Conservation (phyloP, 1,140 invertebrate species). For the Drosophila serrata region DNA sequence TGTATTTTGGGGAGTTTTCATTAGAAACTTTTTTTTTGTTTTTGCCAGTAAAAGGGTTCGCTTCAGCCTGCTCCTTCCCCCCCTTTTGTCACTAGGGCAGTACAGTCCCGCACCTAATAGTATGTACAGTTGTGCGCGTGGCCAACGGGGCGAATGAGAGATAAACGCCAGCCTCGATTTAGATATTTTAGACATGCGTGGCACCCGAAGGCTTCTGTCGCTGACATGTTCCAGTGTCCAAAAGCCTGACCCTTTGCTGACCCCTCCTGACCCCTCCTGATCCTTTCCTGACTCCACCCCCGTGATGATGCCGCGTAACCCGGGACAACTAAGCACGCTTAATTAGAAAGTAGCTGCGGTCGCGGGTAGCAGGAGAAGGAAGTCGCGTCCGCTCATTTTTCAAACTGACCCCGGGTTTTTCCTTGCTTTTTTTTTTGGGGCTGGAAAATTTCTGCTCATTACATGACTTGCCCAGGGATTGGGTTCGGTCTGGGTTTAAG, state of each 20-base stretch:
- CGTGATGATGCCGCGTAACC: slow-evolving; percentile 9
- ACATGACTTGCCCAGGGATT: slow-evolving; percentile 34
- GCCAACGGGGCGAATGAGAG: slow-evolving; percentile 34
- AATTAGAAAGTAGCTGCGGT: slow-evolving; percentile 81
- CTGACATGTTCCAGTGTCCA: slow-evolving; percentile 57
- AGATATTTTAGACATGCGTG: slow-evolving; percentile 79
- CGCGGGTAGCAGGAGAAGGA: background rate
- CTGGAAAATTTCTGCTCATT: slow-evolving; percentile 50
- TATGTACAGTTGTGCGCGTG: slow-evolving; percentile 32
- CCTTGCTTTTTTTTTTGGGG: slow-evolving; percentile 18
- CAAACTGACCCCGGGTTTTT: slow-evolving; percentile 54
- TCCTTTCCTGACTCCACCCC: background rate
- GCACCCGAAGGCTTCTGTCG: slow-evolving; percentile 35
- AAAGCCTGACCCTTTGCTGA: background rate
- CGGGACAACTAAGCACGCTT: slow-evolving; percentile 77
- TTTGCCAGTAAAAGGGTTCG: slow-evolving; percentile 74
- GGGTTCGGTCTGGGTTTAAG: background rate
- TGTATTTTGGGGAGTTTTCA: slow-evolving; percentile 69
- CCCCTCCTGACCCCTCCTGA: background rate
- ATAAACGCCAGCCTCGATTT: slow-evolving; percentile 69
- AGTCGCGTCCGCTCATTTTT: slow-evolving; percentile 70
- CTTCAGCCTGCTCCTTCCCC: background rate
- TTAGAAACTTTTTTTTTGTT: slow-evolving; percentile 69
- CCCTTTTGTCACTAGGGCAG: slow-evolving; percentile 5
- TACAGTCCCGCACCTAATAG: slow-evolving; percentile 29